These are phyloP conservation scores for Bicyclus anynana DNA, from an alignment of 1,140 invertebrate genomes.

Conservation along the genomic window DNA sequence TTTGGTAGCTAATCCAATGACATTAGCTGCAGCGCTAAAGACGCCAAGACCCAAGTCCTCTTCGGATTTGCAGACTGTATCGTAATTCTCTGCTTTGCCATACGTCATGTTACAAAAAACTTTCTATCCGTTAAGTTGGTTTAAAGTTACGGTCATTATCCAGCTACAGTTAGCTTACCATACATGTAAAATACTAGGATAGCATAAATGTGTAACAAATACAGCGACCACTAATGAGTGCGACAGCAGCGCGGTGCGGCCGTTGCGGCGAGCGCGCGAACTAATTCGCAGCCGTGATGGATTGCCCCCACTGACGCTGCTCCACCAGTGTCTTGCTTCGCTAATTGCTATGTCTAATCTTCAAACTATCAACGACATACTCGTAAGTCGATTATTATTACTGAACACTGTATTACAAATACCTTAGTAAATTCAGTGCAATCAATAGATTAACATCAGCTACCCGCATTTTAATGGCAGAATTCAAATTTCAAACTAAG, in stretches of 20 bases:
- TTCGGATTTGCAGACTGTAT: too few species aligned
- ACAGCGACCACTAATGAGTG: conserved; percentile 66
- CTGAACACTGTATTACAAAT: too few species aligned
- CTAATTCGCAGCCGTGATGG: conserved; percentile 66
- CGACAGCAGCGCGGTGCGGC: conserved; percentile 63
- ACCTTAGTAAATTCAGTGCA: too few species aligned
- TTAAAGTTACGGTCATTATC: not conserved
- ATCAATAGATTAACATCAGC: too few species aligned
- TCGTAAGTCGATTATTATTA: too few species aligned
- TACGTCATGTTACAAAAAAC: too few species aligned
- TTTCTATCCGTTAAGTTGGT: not conserved
- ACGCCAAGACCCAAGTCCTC: too few species aligned
- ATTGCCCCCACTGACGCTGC: conserved; percentile 39
- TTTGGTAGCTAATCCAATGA: too few species aligned
- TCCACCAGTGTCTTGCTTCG: conserved; percentile 17
- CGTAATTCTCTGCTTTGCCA: too few species aligned
- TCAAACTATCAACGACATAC: not conserved
- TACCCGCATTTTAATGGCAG: too few species aligned
- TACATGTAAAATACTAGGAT: conserved; percentile 36
- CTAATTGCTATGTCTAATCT: conserved; percentile 25
- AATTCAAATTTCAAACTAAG: too few species aligned
- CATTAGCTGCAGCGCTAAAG: too few species aligned
- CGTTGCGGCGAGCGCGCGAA: conserved; percentile 53
- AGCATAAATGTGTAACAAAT: conserved; percentile 33
- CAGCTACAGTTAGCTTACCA: not conserved